Conservation (phyloP, 2,797 vertebrate species). For the Eurystomus glaucurus region DNA sequence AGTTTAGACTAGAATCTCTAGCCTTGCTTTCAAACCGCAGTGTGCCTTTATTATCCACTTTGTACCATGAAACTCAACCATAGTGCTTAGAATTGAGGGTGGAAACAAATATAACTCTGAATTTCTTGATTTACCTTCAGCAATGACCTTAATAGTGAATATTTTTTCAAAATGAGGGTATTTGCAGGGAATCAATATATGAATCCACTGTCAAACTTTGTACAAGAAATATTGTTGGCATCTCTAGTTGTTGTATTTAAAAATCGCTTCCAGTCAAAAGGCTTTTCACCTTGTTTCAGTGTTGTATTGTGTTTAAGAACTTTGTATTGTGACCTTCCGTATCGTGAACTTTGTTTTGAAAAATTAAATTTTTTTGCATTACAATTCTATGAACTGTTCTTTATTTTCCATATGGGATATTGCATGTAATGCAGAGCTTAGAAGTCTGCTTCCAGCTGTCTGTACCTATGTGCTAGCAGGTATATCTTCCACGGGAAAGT, state of each 20-base stretch:
- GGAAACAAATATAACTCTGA: background rate
- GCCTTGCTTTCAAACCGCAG: conserved; percentile 49
- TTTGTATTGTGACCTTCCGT: conserved; percentile 63
- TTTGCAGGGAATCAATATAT: conserved; percentile 19
- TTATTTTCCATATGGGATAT: conserved; percentile 17
- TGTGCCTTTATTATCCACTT: conserved; percentile 69
- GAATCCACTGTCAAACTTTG: conserved; percentile 36
- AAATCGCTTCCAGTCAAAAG: conserved; percentile 20
- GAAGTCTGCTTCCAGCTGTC: background rate
- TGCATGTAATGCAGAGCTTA: background rate
- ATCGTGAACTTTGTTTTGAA: conserved; percentile 6
- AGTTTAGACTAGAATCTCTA: conserved; percentile 2
- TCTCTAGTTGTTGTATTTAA: conserved; percentile 59
- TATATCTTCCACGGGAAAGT: background rate
- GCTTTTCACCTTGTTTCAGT: conserved; percentile 54
- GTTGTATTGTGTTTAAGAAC: conserved; percentile 46
- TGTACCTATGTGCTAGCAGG: background rate
- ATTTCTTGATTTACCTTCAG: conserved; percentile 17
- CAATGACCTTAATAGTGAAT: conserved; percentile 28
- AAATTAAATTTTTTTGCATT: conserved; percentile 78
- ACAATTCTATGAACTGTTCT: conserved; percentile 62
- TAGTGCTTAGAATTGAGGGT: conserved; percentile 16
- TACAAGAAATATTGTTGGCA: conserved; percentile 21
- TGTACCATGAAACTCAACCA: background rate
- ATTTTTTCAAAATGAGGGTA: conserved; percentile 22